A percentile compares a stretch with the other conserved stretches of the same genome.
These are phyloP conservation scores for Sesia apiformis DNA, from an alignment of 2,888 invertebrate genomes.

Conservation along the genomic window DNA sequence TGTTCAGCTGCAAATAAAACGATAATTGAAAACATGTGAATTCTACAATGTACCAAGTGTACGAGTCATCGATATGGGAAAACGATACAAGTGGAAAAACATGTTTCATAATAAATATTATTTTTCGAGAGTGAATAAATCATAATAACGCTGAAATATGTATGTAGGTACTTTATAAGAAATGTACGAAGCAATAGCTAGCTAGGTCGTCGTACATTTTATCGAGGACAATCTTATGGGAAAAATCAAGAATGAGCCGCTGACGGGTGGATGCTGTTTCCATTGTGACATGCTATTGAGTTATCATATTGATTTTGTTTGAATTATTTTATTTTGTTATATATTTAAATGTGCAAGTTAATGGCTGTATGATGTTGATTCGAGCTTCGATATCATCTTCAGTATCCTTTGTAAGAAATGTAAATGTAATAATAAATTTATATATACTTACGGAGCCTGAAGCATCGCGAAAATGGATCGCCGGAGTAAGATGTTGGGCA, in stretches of 20 bases:
- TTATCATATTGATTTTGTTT: too few relatives aligned
- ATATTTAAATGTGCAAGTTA: neutral
- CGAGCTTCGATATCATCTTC: too few relatives aligned
- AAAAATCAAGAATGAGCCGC: too few relatives aligned
- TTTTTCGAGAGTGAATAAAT: neutral
- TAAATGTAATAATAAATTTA: neutral
- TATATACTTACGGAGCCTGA: constrained; percentile 62
- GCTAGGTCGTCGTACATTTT: too few relatives aligned
- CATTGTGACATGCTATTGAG: too few relatives aligned
- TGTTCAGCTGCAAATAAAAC: constrained; percentile 57
- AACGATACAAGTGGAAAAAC: neutral
- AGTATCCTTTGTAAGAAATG: too few relatives aligned
- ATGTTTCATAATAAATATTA: neutral
- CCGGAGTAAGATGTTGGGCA: constrained; percentile 78
- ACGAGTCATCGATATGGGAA: neutral
- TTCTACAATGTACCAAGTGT: neutral
- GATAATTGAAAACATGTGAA: neutral
- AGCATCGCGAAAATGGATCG: constrained; percentile 79
- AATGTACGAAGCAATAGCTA: neutral
- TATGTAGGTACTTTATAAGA: neutral
- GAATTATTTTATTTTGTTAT: too few relatives aligned
- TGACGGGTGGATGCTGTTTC: too few relatives aligned
- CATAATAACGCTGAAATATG: neutral
- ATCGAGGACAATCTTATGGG: too few relatives aligned
- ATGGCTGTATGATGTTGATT: too few relatives aligned